A percentile compares a stretch with the other conserved stretches of the same genome.
phyloP scores from a whole-genome alignment of 2,888 invertebrate genomes.

The Dryobota labecula region DNA sequence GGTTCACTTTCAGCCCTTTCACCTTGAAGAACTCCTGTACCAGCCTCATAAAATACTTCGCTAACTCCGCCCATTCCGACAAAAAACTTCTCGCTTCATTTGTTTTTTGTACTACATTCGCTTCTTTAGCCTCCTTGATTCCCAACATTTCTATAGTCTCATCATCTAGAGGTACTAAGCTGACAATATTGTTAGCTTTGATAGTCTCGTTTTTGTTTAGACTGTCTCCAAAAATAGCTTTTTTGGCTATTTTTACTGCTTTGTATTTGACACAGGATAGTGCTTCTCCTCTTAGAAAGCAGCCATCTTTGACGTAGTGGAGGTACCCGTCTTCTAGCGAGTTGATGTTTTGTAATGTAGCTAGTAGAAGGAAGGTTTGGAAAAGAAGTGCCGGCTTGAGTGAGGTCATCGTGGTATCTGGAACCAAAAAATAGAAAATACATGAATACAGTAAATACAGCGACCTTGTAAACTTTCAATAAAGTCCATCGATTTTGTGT shows the following conservation, averaged over 20 bases:
- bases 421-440: slow-evolving; percentile 10
- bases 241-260: slow-evolving; percentile 85
- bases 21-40: slow-evolving; percentile 85
- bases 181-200: slow-evolving; percentile 80
- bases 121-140: slow-evolving; percentile 71
- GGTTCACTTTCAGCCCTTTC: slow-evolving; percentile 83
- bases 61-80: slow-evolving; percentile 86
- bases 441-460: neutral
- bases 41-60: slow-evolving; percentile 84
- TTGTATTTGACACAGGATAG: slow-evolving; percentile 86
- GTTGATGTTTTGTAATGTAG: slow-evolving; percentile 65
- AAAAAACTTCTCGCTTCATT: slow-evolving; percentile 81
- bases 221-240: slow-evolving; percentile 80
- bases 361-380: slow-evolving; percentile 61
- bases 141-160: slow-evolving; percentile 77
- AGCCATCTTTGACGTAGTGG: slow-evolving; percentile 85
- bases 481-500: neutral
- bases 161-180: slow-evolving; percentile 83
- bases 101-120: slow-evolving; percentile 44
- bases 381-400: slow-evolving; percentile 41
- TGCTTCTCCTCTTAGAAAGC: slow-evolving; percentile 83
- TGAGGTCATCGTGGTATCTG: slow-evolving; percentile 64
- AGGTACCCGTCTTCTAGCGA: slow-evolving; percentile 83
- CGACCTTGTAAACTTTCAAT: too few species aligned
- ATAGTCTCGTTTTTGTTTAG: slow-evolving; percentile 81